phyloP scores from a whole-genome alignment of 2,113 vertebrate genomes.

The Pseudopodoces humilis region DNA sequence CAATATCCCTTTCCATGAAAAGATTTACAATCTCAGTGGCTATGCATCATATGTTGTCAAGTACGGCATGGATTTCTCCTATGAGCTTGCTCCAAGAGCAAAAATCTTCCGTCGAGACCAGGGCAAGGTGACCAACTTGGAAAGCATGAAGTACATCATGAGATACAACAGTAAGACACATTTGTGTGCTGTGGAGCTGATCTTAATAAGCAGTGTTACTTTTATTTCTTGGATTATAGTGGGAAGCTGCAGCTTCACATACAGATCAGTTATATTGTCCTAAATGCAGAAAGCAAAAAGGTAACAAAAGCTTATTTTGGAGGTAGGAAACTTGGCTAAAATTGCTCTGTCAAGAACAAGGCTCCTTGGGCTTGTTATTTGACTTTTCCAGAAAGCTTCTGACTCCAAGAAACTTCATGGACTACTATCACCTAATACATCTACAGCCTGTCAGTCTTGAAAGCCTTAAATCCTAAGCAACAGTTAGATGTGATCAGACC shows the following conservation, averaged over 20 bases:
- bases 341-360: neutral
- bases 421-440: neutral
- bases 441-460: neutral
- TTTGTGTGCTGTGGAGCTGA: neutral
- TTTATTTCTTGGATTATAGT: neutral
- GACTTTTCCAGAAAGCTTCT: neutral
- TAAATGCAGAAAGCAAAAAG: neutral
- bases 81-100: conserved; percentile 86
- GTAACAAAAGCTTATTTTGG: neutral
- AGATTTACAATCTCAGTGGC: conserved; percentile 86
- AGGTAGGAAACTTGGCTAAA: neutral
- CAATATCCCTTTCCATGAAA: conserved; percentile 86
- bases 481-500: neutral
- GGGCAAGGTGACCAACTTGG: conserved; percentile 78
- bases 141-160: conserved; percentile 87
- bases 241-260: neutral
- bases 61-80: conserved; percentile 86
- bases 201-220: neutral
- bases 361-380: neutral
- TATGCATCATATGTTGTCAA: conserved; percentile 77
- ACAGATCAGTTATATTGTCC: neutral
- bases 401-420: neutral
- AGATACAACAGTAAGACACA: conserved; percentile 88
- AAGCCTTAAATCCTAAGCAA: neutral
- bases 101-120: conserved; percentile 93